Conservation (phyloP, 2,888 invertebrate genomes). For the Epirrhoe alternata region DNA sequence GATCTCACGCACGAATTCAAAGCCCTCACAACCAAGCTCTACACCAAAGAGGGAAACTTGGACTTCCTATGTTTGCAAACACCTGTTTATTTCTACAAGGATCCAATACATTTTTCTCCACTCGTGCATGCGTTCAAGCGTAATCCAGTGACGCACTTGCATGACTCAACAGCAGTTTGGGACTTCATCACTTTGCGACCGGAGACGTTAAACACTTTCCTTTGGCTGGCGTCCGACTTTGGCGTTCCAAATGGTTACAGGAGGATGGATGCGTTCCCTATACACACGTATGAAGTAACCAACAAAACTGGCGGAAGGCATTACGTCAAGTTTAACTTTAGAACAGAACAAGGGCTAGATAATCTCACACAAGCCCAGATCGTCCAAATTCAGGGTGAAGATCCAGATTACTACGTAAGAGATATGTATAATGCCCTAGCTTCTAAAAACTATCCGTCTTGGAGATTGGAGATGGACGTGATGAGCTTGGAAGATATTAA, state of each 20-base stretch:
- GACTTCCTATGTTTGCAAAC: conserved; percentile 94
- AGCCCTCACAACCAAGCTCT: conserved; percentile 95
- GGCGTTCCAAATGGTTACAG: conserved; percentile 96
- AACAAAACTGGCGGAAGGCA: conserved; percentile 88
- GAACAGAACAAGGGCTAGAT: conserved; percentile 94
- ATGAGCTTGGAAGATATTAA: conserved; percentile 86
- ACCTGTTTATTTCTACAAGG: conserved; percentile 94
- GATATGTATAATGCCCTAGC: conserved; percentile 95
- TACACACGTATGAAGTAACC: conserved; percentile 94
- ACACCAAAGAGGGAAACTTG: conserved; percentile 94
- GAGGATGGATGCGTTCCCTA: conserved; percentile 95
- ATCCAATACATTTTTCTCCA: conserved; percentile 92
- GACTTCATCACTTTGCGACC: conserved; percentile 93
- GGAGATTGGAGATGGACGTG: conserved; percentile 35
- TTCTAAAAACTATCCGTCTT: conserved; percentile 72
- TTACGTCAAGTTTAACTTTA: conserved; percentile 95
- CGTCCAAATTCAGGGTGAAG: conserved; percentile 85
- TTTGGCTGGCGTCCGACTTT: conserved; percentile 92
- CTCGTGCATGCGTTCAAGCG: conserved; percentile 96
- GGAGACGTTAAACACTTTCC: conserved; percentile 90
- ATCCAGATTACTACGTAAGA: conserved; percentile 93
- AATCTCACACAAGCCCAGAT: conserved; percentile 88
- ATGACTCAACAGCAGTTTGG: conserved; percentile 94
- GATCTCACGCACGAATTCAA: conserved; percentile 93
- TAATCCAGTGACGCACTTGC: conserved; percentile 93